Base-by-base conservation (phyloP, 1,140 invertebrate species). In the Plutomurus gul region DNA sequence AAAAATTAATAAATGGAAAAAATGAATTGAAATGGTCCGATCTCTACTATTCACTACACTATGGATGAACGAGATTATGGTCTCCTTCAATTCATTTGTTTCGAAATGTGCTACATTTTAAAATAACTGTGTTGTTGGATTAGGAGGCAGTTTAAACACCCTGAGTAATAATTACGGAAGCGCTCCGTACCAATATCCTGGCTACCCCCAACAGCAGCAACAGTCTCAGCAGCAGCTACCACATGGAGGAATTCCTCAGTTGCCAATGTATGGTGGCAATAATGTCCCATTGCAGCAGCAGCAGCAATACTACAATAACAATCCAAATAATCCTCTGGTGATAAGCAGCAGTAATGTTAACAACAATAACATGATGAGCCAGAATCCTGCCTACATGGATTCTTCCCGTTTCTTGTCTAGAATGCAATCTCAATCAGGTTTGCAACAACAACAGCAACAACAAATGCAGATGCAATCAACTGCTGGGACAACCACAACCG, bases 151-250 rank as follows among this genome's bases (percentile, higher is more conserved):
- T 60, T 8, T 47, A 43, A 78, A 73, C 76, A 78, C n/a, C n/a
- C n/a, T 51, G 18, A 73, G 49, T 39, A 73, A 73, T 37, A 78
- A 78, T 51, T 72, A 78, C 70, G 76, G 76, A 33, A 72, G 30
- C 33, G 46, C 13, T 47, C 46, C 60, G 11, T 51, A 30, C 20
- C 33, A 27, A 30, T 43, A 56, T 49, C 60, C 37, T 51, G 49
- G n/a, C 30, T 71, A 77, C 46, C 56, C 56, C 30, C 60, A 70
- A n/a, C 76, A 77, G 46, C 20, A 39, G 13, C n/a, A 18, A 60
- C 43, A 25, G 36, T 20, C 46, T 13, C 75, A 76, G 56, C 51
- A 30, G 36, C 75, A 60, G 27, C 27, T 13, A 76, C 75, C 47
- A 65, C 49, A 47, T 65, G 36, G 56, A 65, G 56, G 56, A 65